These are phyloP conservation scores for Tenthredo distinguenda DNA, from an alignment of 2,888 invertebrate genomes.

Conservation along the genomic window DNA sequence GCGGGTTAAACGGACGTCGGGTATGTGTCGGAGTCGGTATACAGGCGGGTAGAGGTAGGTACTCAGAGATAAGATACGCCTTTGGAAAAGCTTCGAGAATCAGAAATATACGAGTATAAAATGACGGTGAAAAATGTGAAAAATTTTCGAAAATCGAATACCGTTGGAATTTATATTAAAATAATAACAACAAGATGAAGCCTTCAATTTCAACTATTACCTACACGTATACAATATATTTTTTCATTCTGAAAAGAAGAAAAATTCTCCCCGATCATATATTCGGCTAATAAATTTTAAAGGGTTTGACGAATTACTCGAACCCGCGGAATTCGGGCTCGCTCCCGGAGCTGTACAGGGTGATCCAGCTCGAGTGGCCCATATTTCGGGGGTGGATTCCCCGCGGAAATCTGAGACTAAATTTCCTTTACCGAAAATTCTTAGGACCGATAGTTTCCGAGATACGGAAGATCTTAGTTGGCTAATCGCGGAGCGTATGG, in stretches of 20 bases:
- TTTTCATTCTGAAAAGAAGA: background rate
- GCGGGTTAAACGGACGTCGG: constrained; percentile 31
- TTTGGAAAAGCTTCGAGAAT: background rate
- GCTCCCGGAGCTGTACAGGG: too few species aligned
- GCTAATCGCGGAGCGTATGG: too few species aligned
- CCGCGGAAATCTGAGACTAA: too few species aligned
- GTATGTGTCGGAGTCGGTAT: background rate
- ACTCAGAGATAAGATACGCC: background rate
- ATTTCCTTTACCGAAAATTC: too few species aligned
- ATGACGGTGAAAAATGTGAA: background rate
- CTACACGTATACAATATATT: background rate
- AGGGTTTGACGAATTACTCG: background rate
- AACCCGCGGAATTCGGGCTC: background rate
- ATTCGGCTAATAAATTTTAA: background rate
- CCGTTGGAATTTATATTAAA: background rate
- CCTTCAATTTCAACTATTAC: background rate
- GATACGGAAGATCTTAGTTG: too few species aligned
- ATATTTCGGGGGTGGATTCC: too few species aligned
- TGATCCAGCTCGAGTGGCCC: too few species aligned
- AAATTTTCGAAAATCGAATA: background rate
- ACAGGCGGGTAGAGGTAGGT: background rate
- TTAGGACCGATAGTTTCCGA: too few species aligned
- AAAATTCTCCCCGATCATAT: background rate
- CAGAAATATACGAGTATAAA: background rate
- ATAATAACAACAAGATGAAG: background rate